phyloP scores from a whole-genome alignment of 1,140 invertebrate genomes.

The Bilobella aurantiaca region DNA sequence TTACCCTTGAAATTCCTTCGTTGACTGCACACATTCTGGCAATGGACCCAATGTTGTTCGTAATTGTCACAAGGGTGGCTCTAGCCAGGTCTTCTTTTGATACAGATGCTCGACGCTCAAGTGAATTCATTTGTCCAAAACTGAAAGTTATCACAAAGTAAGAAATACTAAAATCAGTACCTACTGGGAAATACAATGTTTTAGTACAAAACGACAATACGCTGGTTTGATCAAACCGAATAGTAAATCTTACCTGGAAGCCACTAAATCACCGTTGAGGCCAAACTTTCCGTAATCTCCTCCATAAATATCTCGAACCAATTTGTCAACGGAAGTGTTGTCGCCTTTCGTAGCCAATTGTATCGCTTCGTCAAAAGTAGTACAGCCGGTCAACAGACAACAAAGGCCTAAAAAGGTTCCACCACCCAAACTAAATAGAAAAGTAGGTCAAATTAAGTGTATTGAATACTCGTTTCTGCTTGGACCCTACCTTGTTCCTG shows the following conservation, averaged over 20 bases:
- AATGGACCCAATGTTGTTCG: constrained; percentile 98
- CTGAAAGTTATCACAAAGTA: no score
- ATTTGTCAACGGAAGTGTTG: constrained; percentile 87
- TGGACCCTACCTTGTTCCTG: constrained; percentile 76
- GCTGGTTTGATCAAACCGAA: no score
- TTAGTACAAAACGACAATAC: no score
- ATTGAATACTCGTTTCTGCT: no score
- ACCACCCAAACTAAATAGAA: constrained; percentile 84
- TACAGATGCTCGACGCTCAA: constrained; percentile 67
- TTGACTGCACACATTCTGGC: constrained; percentile 91
- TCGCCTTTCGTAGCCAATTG: constrained; percentile 84
- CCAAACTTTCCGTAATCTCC: constrained; percentile 88
- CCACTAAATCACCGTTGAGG: constrained; percentile 84
- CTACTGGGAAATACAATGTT: no score
- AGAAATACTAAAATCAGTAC: no score
- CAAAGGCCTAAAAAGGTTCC: constrained; percentile 63
- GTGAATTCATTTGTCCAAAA: constrained; percentile 93
- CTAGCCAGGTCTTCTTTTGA: constrained; percentile 81
- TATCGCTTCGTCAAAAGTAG: constrained; percentile 96
- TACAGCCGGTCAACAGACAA: constrained; percentile 87
- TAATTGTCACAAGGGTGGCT: constrained; percentile 92
- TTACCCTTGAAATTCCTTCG: constrained; percentile 59
- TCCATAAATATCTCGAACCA: constrained; percentile 94
- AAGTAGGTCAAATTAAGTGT: no score
- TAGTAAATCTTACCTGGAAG: constrained; percentile 63